These are phyloP conservation scores for Chaetophractus vellerosus DNA, from an alignment of 2,797 vertebrate genomes.

Conservation along the genomic window DNA sequence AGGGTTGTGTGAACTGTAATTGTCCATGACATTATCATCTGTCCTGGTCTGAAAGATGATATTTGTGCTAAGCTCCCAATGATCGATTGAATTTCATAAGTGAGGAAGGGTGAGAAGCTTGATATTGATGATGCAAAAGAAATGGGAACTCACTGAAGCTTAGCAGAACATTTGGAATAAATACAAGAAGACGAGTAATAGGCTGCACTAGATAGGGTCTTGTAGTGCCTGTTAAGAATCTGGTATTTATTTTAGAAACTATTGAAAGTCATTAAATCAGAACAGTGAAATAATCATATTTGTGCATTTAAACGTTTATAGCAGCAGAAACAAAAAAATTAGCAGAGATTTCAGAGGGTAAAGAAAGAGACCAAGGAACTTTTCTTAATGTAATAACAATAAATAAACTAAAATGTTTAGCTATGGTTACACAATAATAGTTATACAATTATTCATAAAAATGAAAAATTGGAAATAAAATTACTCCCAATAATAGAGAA, in stretches of 20 bases:
- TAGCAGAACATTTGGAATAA: neutral
- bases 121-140: neutral
- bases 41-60: neutral
- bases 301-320: neutral
- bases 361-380: too few relatives aligned
- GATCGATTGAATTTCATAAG: neutral
- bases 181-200: neutral
- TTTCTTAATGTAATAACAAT: too few relatives aligned
- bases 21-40: neutral
- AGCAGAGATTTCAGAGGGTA: too few relatives aligned
- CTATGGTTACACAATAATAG: too few relatives aligned
- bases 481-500: too few relatives aligned
- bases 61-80: neutral
- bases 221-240: neutral
- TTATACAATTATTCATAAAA: too few relatives aligned
- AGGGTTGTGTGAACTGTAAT: neutral
- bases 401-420: too few relatives aligned
- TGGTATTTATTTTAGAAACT: neutral
- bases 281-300: neutral
- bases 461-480: too few relatives aligned
- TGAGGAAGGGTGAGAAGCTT: neutral
- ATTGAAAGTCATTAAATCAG: neutral
- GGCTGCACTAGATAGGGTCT: neutral
- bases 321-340: neutral
- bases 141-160: neutral